A percentile compares a stretch with the other conserved stretches of the same genome.
Evolutionary conservation across 2,113 vertebrate species (phyloP).

Genomic region (Arvicanthis niloticus): DNA sequence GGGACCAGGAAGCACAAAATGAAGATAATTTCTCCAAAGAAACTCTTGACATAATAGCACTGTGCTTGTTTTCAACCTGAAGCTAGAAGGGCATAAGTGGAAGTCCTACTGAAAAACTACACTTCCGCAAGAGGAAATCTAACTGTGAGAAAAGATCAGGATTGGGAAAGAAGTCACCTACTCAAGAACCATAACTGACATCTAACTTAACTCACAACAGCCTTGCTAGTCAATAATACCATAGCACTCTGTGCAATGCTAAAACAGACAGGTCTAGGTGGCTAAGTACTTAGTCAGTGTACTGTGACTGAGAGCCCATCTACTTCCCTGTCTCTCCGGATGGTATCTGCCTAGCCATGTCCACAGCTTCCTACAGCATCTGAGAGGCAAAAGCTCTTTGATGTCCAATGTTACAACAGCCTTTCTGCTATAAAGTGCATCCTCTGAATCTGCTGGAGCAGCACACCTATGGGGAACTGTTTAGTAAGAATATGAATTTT

Average conservation of each 20-base stretch:
- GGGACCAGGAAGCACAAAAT: not conserved
- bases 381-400: not conserved
- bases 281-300: not conserved
- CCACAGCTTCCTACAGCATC: not conserved
- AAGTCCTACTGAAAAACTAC: not conserved
- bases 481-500: not conserved
- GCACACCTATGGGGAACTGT: not conserved
- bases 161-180: not conserved
- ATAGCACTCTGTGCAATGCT: not conserved
- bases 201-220: not conserved
- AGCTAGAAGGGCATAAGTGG: not conserved
- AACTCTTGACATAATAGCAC: not conserved
- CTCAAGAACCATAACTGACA: not conserved
- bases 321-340: not conserved
- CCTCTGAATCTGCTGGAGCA: not conserved
- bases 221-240: not conserved
- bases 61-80: not conserved
- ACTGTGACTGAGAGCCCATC: not conserved
- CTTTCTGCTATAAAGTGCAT: not conserved
- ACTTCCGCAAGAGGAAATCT: not conserved
- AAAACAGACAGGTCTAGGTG: not conserved
- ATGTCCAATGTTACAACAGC: not conserved
- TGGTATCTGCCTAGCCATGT: not conserved
- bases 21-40: not conserved
- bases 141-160: not conserved